Conservation (phyloP, 2,888 invertebrate species). For the Cyrtodaria siliqua region DNA sequence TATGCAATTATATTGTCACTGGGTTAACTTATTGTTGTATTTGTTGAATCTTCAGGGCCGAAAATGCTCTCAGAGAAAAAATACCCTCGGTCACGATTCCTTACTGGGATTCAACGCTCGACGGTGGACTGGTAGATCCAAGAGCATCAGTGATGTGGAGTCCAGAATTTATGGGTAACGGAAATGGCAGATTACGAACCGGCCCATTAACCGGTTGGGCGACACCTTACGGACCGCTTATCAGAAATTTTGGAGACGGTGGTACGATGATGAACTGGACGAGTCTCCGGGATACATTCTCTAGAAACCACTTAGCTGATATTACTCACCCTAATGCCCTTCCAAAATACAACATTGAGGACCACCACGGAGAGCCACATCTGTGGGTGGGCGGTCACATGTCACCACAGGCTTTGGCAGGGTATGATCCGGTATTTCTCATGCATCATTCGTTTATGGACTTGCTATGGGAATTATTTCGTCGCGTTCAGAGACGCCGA, state of each 20-base stretch:
- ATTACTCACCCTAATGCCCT: constrained; percentile 66
- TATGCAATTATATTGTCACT: no score
- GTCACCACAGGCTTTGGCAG: constrained; percentile 74
- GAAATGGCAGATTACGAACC: constrained; percentile 64
- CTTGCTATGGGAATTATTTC: constrained; percentile 77
- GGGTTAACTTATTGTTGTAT: no score
- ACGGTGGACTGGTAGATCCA: constrained; percentile 61
- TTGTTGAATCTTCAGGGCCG: constrained; percentile 69
- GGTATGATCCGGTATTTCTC: constrained; percentile 78
- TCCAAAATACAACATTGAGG: constrained; percentile 66
- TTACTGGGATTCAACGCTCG: constrained; percentile 74
- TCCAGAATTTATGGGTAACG: constrained; percentile 67
- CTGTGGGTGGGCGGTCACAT: constrained; percentile 77
- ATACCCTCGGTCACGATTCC: constrained; percentile 68
- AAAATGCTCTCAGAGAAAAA: constrained; percentile 71
- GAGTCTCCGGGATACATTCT: constrained; percentile 61
- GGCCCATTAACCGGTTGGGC: constrained; percentile 71
- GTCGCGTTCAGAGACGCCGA: constrained; percentile 64
- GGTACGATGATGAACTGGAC: constrained; percentile 70
- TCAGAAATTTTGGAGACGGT: constrained; percentile 69
- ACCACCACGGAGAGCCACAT: constrained; percentile 69
- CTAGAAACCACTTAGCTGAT: constrained; percentile 57
- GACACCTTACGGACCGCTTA: constrained; percentile 68
- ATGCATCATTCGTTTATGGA: constrained; percentile 79
- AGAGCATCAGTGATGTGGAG: constrained; percentile 66